A percentile compares a stretch with the other conserved stretches of the same genome.
Evolutionary conservation across 1,140 invertebrate genomes (phyloP).

Genomic region (Lanistes nyassanus): DNA sequence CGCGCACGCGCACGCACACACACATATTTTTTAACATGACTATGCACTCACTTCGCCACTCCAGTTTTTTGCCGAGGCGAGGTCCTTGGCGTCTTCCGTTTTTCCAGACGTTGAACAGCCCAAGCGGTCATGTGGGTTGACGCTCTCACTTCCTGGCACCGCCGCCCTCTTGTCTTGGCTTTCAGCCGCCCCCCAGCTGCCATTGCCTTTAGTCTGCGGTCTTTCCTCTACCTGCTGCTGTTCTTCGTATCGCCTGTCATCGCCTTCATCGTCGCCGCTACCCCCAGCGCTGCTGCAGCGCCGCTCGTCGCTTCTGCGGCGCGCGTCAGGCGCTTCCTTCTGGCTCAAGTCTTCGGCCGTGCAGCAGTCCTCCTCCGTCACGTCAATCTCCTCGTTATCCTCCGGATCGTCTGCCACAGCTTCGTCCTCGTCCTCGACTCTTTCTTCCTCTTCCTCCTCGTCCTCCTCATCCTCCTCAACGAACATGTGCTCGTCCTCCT

Average conservation of each 20-base stretch:
- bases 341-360: constrained; percentile 10
- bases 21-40: no score
- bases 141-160: background rate
- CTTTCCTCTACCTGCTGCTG: background rate
- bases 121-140: background rate
- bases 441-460: constrained; percentile 28
- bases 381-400: constrained; percentile 44
- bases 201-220: background rate
- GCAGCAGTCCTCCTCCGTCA: constrained; percentile 31
- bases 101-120: background rate
- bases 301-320: background rate
- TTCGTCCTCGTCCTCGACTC: constrained; percentile 25
- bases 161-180: background rate
- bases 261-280: background rate
- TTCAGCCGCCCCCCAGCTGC: background rate
- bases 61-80: background rate
- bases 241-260: background rate
- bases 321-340: constrained; percentile 3
- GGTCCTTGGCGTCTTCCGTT: background rate
- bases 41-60: background rate
- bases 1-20: constrained; percentile 2
- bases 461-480: background rate
- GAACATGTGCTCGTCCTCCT: constrained; percentile 18
- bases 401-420: constrained; percentile 24
- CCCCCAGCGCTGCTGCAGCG: background rate